Evolutionary conservation across 92 coral and sea anemone species (phyloP), one percentile per base, ranked within the genome.

Genomic region (Porites lobata): DNA sequence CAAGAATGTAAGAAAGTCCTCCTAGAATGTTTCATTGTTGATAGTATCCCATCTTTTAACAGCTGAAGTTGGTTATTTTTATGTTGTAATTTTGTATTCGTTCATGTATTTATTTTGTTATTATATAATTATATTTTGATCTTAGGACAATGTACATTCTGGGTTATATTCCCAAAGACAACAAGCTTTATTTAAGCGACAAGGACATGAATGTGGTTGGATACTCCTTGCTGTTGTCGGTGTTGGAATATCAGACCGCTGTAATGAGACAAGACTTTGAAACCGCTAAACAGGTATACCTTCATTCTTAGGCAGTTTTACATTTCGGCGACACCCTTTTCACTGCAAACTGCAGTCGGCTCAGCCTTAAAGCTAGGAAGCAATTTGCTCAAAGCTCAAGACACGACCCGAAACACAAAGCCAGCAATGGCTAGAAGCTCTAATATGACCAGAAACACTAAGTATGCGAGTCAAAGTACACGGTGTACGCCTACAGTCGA

Each of bases 221-320:
- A 78, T 96, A 95, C 84, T 96, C 98, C 10, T 89, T 96, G 58
- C 69, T 96, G 79, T 82, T 97, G 50, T 97, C 99, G 15, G 99
- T 97, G 50, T 85, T 97, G 82, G 99, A 97, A 72, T 97, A 97
- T 70, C 99, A 97, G 91, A 97, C 99, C 19, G 99, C 99, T 61
- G 99, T 97, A 13, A 97, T 97, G 99, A 93, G 99, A 80, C 94
- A 95, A 78, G 99, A 97, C 90, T 97, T 97, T 94, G 99, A 97
- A 22, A 97, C 99, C 10, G 99, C 99, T 13, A 97, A 97, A 80
- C 99, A 95, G 98, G 99, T 96, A 74, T 61, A 15, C 12, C 8
- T 51, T 20, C 47, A 17, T 74, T 59, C 21, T 13, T 13, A 8
- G 6, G 59, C 14, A 56, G 61, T 10, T 56, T 10, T 56, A 56